Evolutionary conservation across 1,140 invertebrate species (phyloP).

Genomic region (Drosophila gunungcola): DNA sequence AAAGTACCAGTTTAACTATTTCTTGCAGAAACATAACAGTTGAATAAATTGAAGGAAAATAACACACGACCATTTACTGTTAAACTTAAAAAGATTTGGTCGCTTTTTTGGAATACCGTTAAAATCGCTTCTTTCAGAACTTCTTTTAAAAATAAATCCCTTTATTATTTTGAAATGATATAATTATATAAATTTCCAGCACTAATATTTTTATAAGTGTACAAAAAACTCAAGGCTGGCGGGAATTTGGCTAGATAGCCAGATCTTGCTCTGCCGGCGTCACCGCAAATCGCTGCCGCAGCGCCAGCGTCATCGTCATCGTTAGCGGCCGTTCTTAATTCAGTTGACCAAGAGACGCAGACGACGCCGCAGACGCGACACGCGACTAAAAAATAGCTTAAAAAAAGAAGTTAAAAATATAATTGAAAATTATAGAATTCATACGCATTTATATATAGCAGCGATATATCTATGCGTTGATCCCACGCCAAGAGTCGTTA

Average conservation of each 20-base stretch:
- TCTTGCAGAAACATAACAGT: too few species aligned
- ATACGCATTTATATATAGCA: slow-evolving; percentile 10
- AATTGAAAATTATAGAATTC: slow-evolving; percentile 42
- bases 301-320: slow-evolving; percentile 28
- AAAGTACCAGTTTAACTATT: too few species aligned
- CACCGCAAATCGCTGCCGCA: slow-evolving; percentile 20
- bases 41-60: too few species aligned
- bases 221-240: not conserved
- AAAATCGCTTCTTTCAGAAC: too few species aligned
- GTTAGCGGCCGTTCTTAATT: slow-evolving; percentile 76
- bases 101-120: too few species aligned
- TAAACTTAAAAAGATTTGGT: too few species aligned
- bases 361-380: slow-evolving; percentile 74
- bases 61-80: too few species aligned
- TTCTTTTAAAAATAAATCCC: too few species aligned
- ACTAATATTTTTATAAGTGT: not conserved
- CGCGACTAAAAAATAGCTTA: slow-evolving; percentile 60
- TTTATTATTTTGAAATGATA: too few species aligned
- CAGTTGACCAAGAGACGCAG: slow-evolving; percentile 84
- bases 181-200: not conserved
- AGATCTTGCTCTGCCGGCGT: slow-evolving; percentile 17
- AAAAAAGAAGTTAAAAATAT: slow-evolving; percentile 32
- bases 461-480: slow-evolving; percentile 15
- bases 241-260: not conserved
- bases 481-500: slow-evolving; percentile 11